Percentiles rank a stretch among this genome's conserved stretches.
phyloP scores from a whole-genome alignment of 2,113 vertebrate genomes.

The Ictidomys tridecemlineatus region DNA sequence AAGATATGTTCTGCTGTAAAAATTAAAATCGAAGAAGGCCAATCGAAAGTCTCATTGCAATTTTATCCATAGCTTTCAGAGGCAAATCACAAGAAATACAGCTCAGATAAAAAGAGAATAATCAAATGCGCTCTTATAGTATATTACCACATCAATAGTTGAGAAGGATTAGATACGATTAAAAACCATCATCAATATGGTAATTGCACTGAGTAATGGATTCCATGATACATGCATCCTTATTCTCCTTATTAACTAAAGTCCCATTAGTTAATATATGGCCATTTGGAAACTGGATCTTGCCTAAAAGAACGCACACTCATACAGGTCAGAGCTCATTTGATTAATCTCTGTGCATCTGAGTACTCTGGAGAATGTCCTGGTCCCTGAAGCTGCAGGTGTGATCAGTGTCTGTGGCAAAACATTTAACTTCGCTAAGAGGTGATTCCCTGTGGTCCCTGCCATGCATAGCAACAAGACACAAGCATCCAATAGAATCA shows the following conservation, averaged over 20 bases:
- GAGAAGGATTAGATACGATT: conserved; percentile 32
- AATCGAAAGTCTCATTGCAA: neutral
- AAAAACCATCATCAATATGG: neutral
- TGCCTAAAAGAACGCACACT: too few species aligned
- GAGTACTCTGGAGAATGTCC: neutral
- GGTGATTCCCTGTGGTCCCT: neutral
- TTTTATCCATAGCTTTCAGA: conserved; percentile 1
- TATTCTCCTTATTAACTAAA: too few species aligned
- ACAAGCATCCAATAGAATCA: neutral
- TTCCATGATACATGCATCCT: conserved; percentile 1
- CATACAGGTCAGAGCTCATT: neutral
- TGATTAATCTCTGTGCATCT: neutral
- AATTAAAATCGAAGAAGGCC: neutral
- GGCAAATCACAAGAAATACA: conserved; percentile 34
- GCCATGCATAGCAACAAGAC: neutral
- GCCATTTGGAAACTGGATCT: too few species aligned
- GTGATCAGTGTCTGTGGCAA: neutral
- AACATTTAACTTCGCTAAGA: neutral
- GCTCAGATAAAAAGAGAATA: conserved; percentile 41
- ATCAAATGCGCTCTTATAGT: neutral
- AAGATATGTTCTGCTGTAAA: neutral
- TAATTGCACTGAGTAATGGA: conserved; percentile 15
- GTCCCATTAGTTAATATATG: too few species aligned
- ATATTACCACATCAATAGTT: neutral
- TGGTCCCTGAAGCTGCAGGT: neutral